These are phyloP conservation scores for Sclerurus mexicanus DNA, from an alignment of 2,113 vertebrate genomes.

Conservation along the genomic window DNA sequence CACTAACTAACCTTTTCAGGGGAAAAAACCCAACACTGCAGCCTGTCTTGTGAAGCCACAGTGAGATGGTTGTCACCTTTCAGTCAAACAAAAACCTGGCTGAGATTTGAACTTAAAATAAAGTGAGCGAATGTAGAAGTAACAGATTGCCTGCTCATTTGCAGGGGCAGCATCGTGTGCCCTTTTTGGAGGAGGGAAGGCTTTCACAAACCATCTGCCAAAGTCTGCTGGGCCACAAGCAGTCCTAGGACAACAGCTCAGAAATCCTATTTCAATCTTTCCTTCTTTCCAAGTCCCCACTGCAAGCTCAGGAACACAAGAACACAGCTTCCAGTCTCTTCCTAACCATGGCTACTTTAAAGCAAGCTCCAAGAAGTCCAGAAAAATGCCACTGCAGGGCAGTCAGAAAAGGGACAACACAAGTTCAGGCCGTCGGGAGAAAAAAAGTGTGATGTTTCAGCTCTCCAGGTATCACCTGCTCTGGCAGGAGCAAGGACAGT, in stretches of 20 bases:
- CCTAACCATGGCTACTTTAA: neutral
- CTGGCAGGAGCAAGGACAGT: neutral
- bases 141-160: constrained; percentile 53
- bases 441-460: neutral
- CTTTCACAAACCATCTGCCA: constrained; percentile 42
- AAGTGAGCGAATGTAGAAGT: neutral
- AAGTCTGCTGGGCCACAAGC: neutral
- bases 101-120: neutral
- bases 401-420: neutral
- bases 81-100: neutral
- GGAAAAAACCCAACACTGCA: neutral
- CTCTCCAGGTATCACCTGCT: neutral
- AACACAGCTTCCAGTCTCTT: neutral
- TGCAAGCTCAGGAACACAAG: neutral
- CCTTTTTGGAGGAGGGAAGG: neutral
- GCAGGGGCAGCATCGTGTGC: accelerated
- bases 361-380: neutral
- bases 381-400: neutral
- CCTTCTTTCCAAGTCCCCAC: neutral
- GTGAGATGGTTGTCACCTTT: neutral
- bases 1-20: neutral
- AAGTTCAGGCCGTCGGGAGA: neutral
- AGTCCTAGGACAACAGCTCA: neutral
- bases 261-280: neutral
- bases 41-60: neutral